A percentile compares a stretch with the other conserved stretches of the same genome.
Evolutionary conservation across 2,113 vertebrate genomes (phyloP).

Genomic region (Motacilla tschutschensis): DNA sequence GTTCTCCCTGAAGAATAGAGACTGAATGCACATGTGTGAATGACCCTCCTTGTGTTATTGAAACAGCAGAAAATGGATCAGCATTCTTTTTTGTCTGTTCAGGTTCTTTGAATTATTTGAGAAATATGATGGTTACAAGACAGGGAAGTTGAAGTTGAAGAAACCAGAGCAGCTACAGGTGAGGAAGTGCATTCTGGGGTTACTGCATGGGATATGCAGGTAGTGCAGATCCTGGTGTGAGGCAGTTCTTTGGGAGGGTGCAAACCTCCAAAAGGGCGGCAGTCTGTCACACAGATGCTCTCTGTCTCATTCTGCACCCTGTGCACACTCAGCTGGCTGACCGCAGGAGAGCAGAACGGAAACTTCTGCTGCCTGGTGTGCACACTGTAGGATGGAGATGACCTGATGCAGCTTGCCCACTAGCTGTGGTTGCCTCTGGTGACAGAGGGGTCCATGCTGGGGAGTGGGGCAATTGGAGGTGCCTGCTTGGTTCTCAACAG

Average conservation of each 20-base stretch:
- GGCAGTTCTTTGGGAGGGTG: background rate
- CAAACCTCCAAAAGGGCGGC: background rate
- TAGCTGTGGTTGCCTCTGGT: background rate
- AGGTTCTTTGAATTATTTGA: conserved; percentile 97
- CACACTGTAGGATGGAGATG: background rate
- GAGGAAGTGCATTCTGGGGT: background rate
- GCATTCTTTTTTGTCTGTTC: conserved; percentile 21
- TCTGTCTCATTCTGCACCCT: background rate
- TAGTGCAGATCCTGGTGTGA: accelerated
- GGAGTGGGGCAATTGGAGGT: background rate
- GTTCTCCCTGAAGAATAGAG: background rate
- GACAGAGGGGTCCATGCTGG: background rate
- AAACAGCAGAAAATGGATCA: background rate
- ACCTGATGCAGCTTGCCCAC: background rate
- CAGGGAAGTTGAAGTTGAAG: conserved; percentile 95
- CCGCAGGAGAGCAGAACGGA: background rate
- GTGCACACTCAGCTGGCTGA: background rate
- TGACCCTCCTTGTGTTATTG: background rate
- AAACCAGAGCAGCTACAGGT: conserved; percentile 97
- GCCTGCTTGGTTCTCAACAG: background rate
- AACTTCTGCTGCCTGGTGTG: background rate
- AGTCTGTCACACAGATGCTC: background rate
- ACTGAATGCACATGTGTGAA: background rate
- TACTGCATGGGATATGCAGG: background rate
- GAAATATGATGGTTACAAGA: conserved; percentile 94